Evolutionary conservation across 2,797 vertebrate species (phyloP), one percentile per base, ranked within the genome.

Genomic region (Cottoperca gobio): DNA sequence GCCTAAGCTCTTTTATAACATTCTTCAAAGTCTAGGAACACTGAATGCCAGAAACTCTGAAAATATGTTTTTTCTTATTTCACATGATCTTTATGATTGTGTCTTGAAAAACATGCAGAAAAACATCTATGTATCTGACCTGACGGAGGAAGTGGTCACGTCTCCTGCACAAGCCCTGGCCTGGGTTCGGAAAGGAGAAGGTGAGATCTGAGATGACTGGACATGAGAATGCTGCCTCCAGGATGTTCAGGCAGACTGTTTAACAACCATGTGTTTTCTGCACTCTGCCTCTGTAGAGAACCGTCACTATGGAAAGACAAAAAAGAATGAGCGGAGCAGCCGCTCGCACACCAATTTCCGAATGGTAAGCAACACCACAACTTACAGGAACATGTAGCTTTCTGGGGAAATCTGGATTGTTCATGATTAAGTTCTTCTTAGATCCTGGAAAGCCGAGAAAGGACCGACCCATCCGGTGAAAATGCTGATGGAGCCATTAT

Each of bases 331-430:
- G 71, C 95, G 96, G 45, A 99, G 98, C 90, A 99, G 97, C 73
- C 97, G 97, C 31, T 99, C 98, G 0, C 98, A 99, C 88, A 95
- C 98, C 0, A 99, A 99, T 83, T 99, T 99, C 87, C 94, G 98
- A 86, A 99, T 99, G 98, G 98, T 98, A 92, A 93, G 94, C 78
- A 50, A 7, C 46, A 8, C 0, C 1, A 16, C 8, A 21, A 31
- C 0, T 19, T 13, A 8, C 2, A 17, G 7, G 5, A 3, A 48
- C 21, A 2, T 23, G 13, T n/a, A 5, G 21, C 10, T 24, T 37
- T 73, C 4, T 53, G 3, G 8, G 39, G 24, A 57, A 52, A 33
- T 48, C 2, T 57, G 26, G 23, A 46, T 76, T 43, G 33, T 31
- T 84, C 8, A 54, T 39, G 1, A 35, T 35, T 45, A 35, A 11